phyloP scores from a whole-genome alignment of 2,797 vertebrate genomes.

The Chlorospingus flavigularis region DNA sequence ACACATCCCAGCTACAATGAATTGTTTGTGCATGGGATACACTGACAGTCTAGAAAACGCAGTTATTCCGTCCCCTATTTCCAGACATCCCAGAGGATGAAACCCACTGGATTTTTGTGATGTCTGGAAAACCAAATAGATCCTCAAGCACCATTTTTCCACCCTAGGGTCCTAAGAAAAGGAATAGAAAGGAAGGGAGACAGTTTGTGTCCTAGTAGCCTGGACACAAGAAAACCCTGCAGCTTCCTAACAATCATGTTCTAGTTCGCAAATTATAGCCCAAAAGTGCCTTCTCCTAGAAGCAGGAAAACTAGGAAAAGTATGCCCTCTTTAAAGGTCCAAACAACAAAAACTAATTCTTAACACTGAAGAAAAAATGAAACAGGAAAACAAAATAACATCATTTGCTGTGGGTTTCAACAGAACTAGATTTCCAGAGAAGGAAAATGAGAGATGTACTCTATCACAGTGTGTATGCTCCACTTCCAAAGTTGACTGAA shows the following conservation, averaged over 20 bases:
- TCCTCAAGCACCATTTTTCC: not conserved
- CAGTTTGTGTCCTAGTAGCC: not conserved
- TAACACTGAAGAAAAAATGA: not conserved
- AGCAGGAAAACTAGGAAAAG: not conserved
- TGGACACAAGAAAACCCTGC: not conserved
- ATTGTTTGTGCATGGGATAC: not conserved
- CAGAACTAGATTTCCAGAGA: not conserved
- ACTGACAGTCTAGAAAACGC: not conserved
- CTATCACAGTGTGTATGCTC: not conserved
- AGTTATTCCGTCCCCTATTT: not conserved
- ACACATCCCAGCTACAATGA: not conserved
- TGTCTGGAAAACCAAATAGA: not conserved
- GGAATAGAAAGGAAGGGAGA: not conserved
- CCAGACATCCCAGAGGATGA: not conserved
- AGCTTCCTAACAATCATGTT: not conserved
- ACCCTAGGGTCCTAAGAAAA: not conserved
- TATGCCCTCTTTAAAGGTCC: not conserved
- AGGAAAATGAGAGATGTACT: not conserved
- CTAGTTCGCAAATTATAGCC: not conserved
- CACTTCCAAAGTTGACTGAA: not conserved
- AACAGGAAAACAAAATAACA: not conserved
- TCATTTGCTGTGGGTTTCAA: not conserved
- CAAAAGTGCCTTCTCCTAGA: not conserved
- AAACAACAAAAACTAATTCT: not conserved
- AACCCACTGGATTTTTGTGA: not conserved